Conservation (phyloP, 2,113 vertebrate genomes). For the Chaetodon trifascialis region DNA sequence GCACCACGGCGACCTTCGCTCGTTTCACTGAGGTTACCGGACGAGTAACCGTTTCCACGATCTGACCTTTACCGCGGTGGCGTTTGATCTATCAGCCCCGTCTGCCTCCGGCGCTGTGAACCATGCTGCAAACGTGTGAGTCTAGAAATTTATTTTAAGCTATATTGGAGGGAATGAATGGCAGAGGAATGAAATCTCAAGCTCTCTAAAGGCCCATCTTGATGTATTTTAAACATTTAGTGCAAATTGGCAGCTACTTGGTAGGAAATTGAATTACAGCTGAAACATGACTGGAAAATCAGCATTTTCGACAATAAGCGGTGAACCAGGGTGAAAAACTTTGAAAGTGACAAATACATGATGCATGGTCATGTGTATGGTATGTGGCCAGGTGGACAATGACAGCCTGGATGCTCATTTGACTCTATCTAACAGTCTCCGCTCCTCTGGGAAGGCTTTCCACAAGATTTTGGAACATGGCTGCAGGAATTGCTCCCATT, state of each 20-base stretch:
- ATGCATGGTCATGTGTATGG: not conserved
- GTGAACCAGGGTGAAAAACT: not conserved
- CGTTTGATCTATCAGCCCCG: constrained; percentile 1
- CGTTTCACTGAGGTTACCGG: constrained; percentile 2
- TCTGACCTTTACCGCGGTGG: constrained; percentile 43
- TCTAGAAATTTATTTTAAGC: not conserved
- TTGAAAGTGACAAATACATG: not conserved
- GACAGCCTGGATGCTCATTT: too few species aligned
- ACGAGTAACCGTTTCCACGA: constrained; percentile 24
- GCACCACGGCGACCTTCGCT: not conserved
- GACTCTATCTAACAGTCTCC: not conserved
- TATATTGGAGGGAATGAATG: not conserved
- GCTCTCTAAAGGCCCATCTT: not conserved
- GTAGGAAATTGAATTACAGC: constrained; percentile 16
- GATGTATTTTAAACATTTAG: not conserved
- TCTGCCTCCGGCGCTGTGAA: constrained; percentile 12
- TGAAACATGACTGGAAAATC: not conserved
- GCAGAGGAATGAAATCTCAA: not conserved
- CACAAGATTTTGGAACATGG: not conserved
- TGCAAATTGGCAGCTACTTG: not conserved
- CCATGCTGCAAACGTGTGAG: not conserved
- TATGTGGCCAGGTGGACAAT: too few species aligned
- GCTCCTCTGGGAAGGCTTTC: not conserved
- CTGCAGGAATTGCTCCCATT: constrained; percentile 8
- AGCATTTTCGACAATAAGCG: not conserved